Percentiles rank a stretch among this genome's conserved stretches.
These are phyloP conservation scores for Pilophorus perplexus DNA, from an alignment of 2,888 invertebrate species.

Conservation along the genomic window DNA sequence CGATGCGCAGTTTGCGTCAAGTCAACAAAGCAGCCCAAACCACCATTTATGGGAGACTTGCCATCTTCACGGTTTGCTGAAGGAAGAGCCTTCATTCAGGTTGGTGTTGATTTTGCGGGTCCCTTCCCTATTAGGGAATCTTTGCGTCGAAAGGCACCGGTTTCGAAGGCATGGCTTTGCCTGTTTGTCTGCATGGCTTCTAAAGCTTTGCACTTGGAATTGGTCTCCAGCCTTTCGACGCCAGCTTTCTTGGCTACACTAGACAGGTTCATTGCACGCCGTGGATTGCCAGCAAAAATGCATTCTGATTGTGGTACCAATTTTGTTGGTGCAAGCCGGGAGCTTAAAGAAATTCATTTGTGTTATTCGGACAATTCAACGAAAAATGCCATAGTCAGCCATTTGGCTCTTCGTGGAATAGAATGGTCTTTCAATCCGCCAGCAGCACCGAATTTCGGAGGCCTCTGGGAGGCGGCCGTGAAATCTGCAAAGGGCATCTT, in stretches of 20 bases:
- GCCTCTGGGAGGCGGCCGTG: too few species aligned
- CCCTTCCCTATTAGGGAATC: constrained; percentile 46
- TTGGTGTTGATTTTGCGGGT: too few species aligned
- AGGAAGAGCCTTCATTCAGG: constrained; percentile 3
- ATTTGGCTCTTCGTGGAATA: not conserved
- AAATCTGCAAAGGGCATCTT: constrained; percentile 44
- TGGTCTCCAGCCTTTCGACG: constrained; percentile 49
- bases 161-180: constrained; percentile 48
- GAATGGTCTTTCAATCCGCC: constrained; percentile 21
- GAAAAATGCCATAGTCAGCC: not conserved
- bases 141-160: constrained; percentile 40
- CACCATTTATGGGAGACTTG: constrained; percentile 40
- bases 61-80: constrained; percentile 30
- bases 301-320: constrained; percentile 51
- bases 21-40: constrained; percentile 1
- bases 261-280: constrained; percentile 49
- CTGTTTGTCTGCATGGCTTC: constrained; percentile 50
- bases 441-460: constrained; percentile 3
- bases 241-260: constrained; percentile 50
- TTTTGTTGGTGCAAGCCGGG: constrained; percentile 50
- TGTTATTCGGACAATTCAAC: not conserved
- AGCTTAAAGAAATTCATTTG: constrained; percentile 18
- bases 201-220: constrained; percentile 50
- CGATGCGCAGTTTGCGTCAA: too few species aligned
- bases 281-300: constrained; percentile 49